Base-by-base conservation (phyloP, 30 jellyfish, hydroid and myxozoan genomes). In the Aurelia coerulea region DNA sequence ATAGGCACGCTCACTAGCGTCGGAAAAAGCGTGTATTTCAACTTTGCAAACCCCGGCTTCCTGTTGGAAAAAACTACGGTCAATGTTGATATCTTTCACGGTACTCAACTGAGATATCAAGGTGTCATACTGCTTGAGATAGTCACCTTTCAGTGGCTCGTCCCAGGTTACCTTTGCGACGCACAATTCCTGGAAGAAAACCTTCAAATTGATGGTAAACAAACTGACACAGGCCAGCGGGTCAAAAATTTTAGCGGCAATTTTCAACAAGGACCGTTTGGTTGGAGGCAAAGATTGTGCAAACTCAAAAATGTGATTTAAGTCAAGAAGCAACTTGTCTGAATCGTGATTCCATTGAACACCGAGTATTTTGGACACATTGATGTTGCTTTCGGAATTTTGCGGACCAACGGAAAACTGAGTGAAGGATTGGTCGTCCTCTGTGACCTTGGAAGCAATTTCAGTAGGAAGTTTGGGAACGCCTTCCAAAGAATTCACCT, bases 231-330 rank as follows among this genome's bases (percentile, higher is more conserved):
- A 80, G 73, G 97, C 98, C 68, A 87, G 49, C 35, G 98, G 96
- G 74, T 92, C 98, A 68, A 88, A 92, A 19, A 92, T 62, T 46
- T 89, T 85, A 2, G 91, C 94, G n/a, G 98, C 93, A 10, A 86
- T 15, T 68, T 86, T 92, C 18, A 86, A 60, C 73, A 92, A 19
- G 51, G 94, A 85, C 65, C 92, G 75, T 68, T 92, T 86, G 1
- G 95, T 68, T 6, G 90, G 84, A 1, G 83, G 92, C 79, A 81
- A 63, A 37, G 86, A 50, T 54, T 83, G 13, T 10, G 88, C 85
- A 51, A 68, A 75, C 78, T 65, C 73, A 10, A 54, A 12, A 19
- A 90, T 18, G 12, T 70, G 78, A 46, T 31, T 50, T 33, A 90
- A 76, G 54, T 82, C 91, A 52, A 81, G 33, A 72, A 49, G 56